Evolutionary conservation across 1,140 invertebrate species (phyloP), one percentile per base, ranked within the genome.

Genomic region (Tetranychus urticae): DNA sequence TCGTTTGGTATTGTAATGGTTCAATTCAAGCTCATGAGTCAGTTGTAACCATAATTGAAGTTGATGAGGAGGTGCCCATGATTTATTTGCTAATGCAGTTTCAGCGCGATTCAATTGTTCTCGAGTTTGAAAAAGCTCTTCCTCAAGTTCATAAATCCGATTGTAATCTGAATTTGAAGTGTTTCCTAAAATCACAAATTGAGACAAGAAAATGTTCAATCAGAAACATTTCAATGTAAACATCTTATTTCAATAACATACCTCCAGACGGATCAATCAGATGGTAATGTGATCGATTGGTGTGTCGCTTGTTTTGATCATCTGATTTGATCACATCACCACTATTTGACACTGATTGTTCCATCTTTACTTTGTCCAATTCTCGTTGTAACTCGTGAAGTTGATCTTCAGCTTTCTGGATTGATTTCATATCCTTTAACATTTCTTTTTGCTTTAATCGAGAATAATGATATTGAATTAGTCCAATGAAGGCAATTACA

Each of bases 1-100:
- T 69, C 87, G 86, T 72, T 93, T 93, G 63, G 83, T 82, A 62
- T 84, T 79, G 71, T 90, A 91, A 47, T 83, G 74, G 67, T 85
- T 83, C 71, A 86, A 85, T 75, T 96, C 90, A 60, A 92, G 78
- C 75, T 96, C 90, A 72, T 94, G 86, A 0, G 89, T 94, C 14
- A 93, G 74, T 70, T 94, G 89, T 13, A 96, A 73, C 89, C 88
- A 96, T 63, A 86, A 81, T 69, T 92, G 88, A 7, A 94, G 75
- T n/a, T 84, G 85, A 34, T 79, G 73, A 2, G 89, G 88, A 1
- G 87, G 84, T 10, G 83, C 80, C 85, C 82, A 90, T 70, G 83
- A 87, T 58, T 84, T 78, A 69, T 88, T 84, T 68, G 88, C 85
- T 34, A 92, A 74, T 73, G 91, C 86, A 47, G 84, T 84, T 72